Base-by-base conservation (phyloP, 2,888 invertebrate genomes). In the Philopedon plagiatum region DNA sequence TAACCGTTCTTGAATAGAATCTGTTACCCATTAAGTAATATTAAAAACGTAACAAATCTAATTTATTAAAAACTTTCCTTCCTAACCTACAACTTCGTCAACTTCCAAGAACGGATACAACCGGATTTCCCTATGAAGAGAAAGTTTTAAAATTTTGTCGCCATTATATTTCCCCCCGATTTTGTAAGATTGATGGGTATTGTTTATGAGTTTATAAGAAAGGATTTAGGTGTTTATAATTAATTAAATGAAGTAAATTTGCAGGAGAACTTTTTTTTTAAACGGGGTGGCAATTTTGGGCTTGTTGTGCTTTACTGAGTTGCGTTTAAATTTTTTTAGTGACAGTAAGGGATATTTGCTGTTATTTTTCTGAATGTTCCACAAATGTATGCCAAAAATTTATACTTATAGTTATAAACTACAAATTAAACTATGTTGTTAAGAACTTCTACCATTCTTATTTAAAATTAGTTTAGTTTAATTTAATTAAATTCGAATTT, bases 81-180 rank as follows among this genome's bases (percentile, higher is more conserved):
- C 11, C 21, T 9, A 21, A 46, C 21, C 26, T 51, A 13, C 26
- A 7, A 51, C 23, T 51, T 8, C 15, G 26, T 26, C 26, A 51
- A 51, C 19, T 51, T 51, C 26, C n/a, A 26, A 26, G 13, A 5
- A 51, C 26, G 13, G 13, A 8, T 2, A 13, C 13, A 46, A 51
- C 13, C 13, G 26, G n/a, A 23, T 51, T 51, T 51, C 49, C 26
- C 26, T 51, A 26, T 26, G 26, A 26, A 7, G 26, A 1, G 13
- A 8, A 51, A 26, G 49, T 51, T 26, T 51, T 26, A 51, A 51
- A 51, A 23, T 51, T 51, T 26, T 26, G 49, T 51, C 23, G 19
- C 46, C 21, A 21, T 46, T 19, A 46, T 46, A 8, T 44, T n/a
- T 41, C 44, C 19, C 19, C 11, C 18, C 19, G 3, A 19, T 44